Evolutionary conservation across 1,140 invertebrate genomes (phyloP).

Genomic region (Ectropis grisescens): DNA sequence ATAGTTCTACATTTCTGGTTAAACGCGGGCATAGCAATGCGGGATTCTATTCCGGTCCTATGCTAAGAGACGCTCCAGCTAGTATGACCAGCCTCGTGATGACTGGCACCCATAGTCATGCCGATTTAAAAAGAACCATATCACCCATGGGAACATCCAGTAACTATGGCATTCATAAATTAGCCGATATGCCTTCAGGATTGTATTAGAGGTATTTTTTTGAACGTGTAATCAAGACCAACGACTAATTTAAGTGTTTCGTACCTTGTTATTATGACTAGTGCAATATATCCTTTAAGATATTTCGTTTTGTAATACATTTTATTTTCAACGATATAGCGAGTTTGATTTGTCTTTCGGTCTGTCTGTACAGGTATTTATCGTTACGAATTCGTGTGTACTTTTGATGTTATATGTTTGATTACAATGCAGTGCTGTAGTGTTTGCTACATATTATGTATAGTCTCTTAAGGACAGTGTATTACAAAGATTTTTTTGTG

Average conservation of each 20-base stretch:
- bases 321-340: no score
- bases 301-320: no score
- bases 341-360: no score
- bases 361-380: no score
- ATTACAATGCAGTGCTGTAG: no score
- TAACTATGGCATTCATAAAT: slow-evolving; percentile 68
- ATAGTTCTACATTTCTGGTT: slow-evolving; percentile 69
- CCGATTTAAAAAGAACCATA: slow-evolving; percentile 52
- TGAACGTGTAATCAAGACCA: slow-evolving; percentile 44
- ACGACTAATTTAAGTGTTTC: slow-evolving; percentile 58
- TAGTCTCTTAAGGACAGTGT: no score
- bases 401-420: no score
- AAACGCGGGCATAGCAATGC: slow-evolving; percentile 73
- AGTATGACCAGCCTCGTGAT: slow-evolving; percentile 56
- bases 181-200: slow-evolving; percentile 80
- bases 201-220: slow-evolving; percentile 71
- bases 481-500: no score
- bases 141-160: slow-evolving; percentile 49
- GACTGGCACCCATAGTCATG: slow-evolving; percentile 48
- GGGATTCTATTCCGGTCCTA: slow-evolving; percentile 73
- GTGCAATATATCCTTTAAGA: slow-evolving; percentile 45
- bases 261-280: slow-evolving; percentile 49
- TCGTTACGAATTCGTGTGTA: no score
- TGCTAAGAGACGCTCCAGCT: slow-evolving; percentile 48
- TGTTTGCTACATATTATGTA: no score